These are phyloP conservation scores for Scaptomyza graminum DNA, from an alignment of 1,140 invertebrate species.

Conservation along the genomic window DNA sequence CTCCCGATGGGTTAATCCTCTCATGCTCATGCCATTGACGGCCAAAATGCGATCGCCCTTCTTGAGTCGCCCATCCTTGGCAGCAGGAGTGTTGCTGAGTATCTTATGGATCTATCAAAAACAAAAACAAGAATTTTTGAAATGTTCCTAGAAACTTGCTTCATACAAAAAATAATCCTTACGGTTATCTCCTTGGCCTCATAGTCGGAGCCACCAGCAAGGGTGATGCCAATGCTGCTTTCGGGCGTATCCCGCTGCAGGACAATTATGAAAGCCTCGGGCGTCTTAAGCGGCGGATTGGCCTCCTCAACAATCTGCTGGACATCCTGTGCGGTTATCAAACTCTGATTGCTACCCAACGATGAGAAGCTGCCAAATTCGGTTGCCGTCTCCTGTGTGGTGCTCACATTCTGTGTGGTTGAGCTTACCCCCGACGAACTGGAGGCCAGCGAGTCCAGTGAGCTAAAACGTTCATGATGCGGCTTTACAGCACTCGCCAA, in stretches of 20 bases:
- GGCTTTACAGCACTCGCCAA: constrained; percentile 44
- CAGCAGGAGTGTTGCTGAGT: constrained; percentile 92
- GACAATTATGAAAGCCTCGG: constrained; percentile 83
- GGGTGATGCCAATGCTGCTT: constrained; percentile 92
- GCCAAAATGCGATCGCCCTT: constrained; percentile 94
- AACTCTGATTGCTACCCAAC: constrained; percentile 82
- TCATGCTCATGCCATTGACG: constrained; percentile 93
- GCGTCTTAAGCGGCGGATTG: constrained; percentile 80
- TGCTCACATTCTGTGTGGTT: constrained; percentile 77
- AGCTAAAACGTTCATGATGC: constrained; percentile 82
- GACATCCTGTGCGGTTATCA: constrained; percentile 83
- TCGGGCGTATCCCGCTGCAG: constrained; percentile 84
- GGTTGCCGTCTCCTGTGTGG: constrained; percentile 77
- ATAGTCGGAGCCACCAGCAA: constrained; percentile 94
- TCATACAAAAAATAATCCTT: constrained; percentile 60
- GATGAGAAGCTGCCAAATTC: constrained; percentile 83
- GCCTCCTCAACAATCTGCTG: constrained; percentile 83
- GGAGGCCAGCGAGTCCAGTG: constrained; percentile 79
- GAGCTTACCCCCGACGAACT: constrained; percentile 82
- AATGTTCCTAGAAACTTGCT: neutral
- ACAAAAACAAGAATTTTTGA: neutral
- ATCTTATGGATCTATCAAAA: constrained; percentile 92
- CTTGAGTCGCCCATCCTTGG: constrained; percentile 92
- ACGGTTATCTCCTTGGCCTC: constrained; percentile 96
- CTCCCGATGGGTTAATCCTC: constrained; percentile 92